phyloP scores from a whole-genome alignment of 2,797 vertebrate genomes.

The Crocidura indochinensis region DNA sequence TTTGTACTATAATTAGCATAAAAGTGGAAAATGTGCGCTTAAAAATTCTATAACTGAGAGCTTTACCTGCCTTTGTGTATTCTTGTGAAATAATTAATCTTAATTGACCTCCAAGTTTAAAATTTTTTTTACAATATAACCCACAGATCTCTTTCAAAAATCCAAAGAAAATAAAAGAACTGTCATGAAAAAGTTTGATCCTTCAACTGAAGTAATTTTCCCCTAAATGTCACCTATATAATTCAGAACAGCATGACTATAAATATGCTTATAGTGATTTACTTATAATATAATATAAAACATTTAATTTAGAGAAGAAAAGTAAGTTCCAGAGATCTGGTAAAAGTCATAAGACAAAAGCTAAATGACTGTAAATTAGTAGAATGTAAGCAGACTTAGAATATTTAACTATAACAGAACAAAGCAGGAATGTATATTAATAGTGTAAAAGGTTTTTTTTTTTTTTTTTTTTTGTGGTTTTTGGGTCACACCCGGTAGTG shows the following conservation, averaged over 20 bases:
- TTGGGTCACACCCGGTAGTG: no score
- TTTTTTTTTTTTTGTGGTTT: no score
- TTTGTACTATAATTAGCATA: background rate
- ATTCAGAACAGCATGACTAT: background rate
- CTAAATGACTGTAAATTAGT: background rate
- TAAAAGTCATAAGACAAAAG: background rate
- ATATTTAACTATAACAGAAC: background rate
- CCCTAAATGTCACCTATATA: background rate
- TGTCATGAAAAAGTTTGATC: constrained; percentile 26
- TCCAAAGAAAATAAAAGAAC: constrained; percentile 3
- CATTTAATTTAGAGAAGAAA: constrained; percentile 15
- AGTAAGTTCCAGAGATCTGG: background rate
- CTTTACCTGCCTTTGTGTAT: background rate
- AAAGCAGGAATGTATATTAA: constrained; percentile 7
- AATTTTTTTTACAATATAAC: constrained; percentile 25
- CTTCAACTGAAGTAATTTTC: constrained; percentile 55
- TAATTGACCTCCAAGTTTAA: constrained; percentile 46
- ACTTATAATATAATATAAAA: background rate
- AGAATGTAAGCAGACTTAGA: background rate
- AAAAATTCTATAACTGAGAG: background rate
- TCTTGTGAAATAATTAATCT: constrained; percentile 27
- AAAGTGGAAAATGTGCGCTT: constrained; percentile 50
- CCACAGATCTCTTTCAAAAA: constrained; percentile 45
- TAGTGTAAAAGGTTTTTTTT: background rate
- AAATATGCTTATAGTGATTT: background rate